A percentile compares a stretch with the other conserved stretches of the same genome.
Evolutionary conservation across 2,797 vertebrate genomes (phyloP).

Genomic region (Jordanella pulchra): DNA sequence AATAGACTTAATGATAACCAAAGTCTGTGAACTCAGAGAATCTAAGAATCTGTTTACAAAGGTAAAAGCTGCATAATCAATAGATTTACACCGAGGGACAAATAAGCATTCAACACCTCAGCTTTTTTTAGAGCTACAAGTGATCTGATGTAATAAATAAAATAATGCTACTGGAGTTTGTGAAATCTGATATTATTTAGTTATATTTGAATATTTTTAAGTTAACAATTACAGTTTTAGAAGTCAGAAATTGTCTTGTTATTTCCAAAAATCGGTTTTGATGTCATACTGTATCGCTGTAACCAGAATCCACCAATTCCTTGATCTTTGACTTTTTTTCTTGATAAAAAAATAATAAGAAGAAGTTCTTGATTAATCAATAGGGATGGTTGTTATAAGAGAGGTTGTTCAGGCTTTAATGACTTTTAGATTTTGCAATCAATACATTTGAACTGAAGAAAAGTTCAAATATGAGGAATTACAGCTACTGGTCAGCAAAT

Average conservation of each 20-base stretch:
- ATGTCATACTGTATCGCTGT: no score
- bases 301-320: no score
- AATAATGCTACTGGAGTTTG: not conserved
- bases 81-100: not conserved
- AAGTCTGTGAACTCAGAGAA: not conserved
- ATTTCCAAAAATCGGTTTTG: no score
- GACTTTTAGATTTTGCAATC: not conserved
- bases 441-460: slow-evolving; percentile 21
- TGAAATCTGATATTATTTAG: not conserved
- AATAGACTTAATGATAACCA: not conserved
- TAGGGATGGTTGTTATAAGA: no score
- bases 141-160: not conserved
- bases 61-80: not conserved
- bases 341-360: no score
- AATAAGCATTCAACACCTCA: not conserved
- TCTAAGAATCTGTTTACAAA: not conserved
- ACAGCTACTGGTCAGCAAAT: slow-evolving; percentile 58
- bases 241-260: no score
- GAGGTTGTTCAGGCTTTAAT: no score
- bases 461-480: slow-evolving; percentile 35
- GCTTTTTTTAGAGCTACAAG: not conserved
- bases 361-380: no score
- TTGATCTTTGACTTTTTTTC: no score
- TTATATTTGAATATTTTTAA: no score
- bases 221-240: no score